Evolutionary conservation across 2,888 invertebrate genomes (phyloP).

Genomic region (Lasioglossum oenotherae): DNA sequence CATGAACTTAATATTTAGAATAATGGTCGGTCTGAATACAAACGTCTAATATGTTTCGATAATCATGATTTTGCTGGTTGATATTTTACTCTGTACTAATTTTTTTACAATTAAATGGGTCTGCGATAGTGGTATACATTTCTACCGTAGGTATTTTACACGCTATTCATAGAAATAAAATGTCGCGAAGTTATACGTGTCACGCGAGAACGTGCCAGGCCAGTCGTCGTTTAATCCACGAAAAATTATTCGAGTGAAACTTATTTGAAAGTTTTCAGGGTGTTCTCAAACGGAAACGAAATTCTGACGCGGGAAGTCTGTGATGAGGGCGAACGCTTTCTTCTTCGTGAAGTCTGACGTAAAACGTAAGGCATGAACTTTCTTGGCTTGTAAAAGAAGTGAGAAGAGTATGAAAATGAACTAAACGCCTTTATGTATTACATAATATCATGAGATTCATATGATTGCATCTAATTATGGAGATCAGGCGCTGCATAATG

Average conservation of each 20-base stretch:
- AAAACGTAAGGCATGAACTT: not conserved
- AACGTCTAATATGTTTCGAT: not conserved
- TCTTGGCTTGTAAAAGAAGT: not conserved
- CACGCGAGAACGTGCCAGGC: not conserved
- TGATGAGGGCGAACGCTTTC: not conserved
- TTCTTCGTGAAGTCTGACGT: not conserved
- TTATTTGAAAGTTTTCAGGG: slow-evolving; percentile 1
- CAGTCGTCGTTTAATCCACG: not conserved
- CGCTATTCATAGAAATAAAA: not conserved
- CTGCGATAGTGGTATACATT: not conserved
- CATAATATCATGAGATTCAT: not conserved
- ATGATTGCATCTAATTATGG: not conserved
- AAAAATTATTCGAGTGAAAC: slow-evolving; percentile 5
- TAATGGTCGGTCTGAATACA: not conserved
- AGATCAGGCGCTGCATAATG: not conserved
- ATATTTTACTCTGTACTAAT: not conserved
- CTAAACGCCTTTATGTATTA: not conserved
- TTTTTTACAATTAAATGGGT: not conserved
- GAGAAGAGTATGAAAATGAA: not conserved
- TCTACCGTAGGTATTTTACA: not conserved
- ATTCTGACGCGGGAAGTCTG: not conserved
- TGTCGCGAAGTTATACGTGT: not conserved
- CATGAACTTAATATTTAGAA: not conserved
- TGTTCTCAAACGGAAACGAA: slow-evolving; percentile 21
- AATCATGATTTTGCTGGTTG: not conserved